Evolutionary conservation across 2,113 vertebrate genomes (phyloP).

Genomic region (Chelonoidis abingdonii): DNA sequence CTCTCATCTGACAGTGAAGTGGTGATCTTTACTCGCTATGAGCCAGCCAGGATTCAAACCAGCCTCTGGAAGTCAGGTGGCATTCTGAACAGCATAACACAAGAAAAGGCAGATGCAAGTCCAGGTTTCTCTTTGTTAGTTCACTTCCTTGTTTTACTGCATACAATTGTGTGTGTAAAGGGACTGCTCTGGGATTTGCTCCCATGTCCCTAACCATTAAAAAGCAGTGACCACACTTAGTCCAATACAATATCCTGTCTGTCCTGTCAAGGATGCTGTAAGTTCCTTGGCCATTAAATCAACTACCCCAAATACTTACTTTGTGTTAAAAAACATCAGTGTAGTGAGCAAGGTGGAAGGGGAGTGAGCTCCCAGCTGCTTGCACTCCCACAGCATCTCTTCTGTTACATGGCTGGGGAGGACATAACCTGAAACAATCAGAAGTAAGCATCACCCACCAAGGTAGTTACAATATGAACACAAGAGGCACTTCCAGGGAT

Average conservation of each 20-base stretch:
- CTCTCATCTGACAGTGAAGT: background rate
- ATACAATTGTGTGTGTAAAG: background rate
- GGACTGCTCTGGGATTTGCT: background rate
- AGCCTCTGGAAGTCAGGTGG: background rate
- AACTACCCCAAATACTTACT: constrained; percentile 85
- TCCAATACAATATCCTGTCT: background rate
- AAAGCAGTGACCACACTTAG: background rate
- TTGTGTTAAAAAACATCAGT: constrained; percentile 99
- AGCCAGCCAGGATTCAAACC: background rate
- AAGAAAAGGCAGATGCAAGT: background rate
- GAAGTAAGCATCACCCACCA: constrained; percentile 33
- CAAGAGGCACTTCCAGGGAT: background rate
- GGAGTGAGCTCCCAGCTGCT: constrained; percentile 98
- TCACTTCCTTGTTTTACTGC: background rate
- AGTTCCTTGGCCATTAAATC: background rate
- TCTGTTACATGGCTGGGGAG: constrained; percentile 99
- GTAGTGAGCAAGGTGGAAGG: constrained; percentile 97
- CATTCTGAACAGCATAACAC: background rate
- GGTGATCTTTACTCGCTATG: background rate
- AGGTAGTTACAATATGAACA: background rate
- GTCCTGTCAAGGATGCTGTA: background rate
- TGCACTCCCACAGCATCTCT: constrained; percentile 99
- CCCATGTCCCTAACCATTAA: background rate
- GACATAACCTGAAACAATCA: constrained; percentile 88
- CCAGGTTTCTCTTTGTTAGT: background rate